Evolutionary conservation across 2,113 vertebrate species (phyloP).

Genomic region (Lamprologus lemairii): DNA sequence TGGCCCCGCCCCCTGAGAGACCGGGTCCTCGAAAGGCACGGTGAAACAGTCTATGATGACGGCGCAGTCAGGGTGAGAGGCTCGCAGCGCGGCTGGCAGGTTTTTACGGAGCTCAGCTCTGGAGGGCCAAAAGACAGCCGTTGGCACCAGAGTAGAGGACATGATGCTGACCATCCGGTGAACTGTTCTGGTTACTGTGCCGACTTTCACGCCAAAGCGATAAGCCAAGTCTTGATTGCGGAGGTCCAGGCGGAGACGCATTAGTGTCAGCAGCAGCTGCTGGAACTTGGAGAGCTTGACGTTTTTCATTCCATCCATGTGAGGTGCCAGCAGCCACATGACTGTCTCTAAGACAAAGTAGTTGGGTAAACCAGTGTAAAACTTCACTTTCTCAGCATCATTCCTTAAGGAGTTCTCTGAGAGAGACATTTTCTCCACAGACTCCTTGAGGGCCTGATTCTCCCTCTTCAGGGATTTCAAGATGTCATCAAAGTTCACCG

Average conservation of each 20-base stretch:
- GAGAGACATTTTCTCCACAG: constrained; percentile 68
- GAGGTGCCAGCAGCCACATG: constrained; percentile 71
- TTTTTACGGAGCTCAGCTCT: constrained; percentile 70
- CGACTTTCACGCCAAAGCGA: constrained; percentile 68
- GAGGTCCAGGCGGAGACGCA: constrained; percentile 71
- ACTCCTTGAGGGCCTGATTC: constrained; percentile 67
- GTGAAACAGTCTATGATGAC: constrained; percentile 72
- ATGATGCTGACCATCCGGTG: constrained; percentile 70
- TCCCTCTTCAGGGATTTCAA: constrained; percentile 60
- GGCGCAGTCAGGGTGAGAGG: constrained; percentile 67
- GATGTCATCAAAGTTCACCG: constrained; percentile 46
- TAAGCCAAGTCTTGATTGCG: constrained; percentile 73
- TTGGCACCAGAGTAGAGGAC: constrained; percentile 71
- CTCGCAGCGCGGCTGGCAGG: constrained; percentile 54
- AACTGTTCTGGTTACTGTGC: constrained; percentile 61
- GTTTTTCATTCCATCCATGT: constrained; percentile 69
- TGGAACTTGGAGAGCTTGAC: constrained; percentile 70
- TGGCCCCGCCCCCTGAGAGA: neutral
- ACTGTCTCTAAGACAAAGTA: constrained; percentile 73
- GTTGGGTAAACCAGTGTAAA: constrained; percentile 73
- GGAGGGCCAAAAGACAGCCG: constrained; percentile 71
- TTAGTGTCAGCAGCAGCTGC: constrained; percentile 70
- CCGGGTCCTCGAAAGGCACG: constrained; percentile 61
- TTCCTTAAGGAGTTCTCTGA: constrained; percentile 66
- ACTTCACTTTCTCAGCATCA: constrained; percentile 70